phyloP scores from a whole-genome alignment of 2,797 vertebrate genomes.

The Apogon talboti region DNA sequence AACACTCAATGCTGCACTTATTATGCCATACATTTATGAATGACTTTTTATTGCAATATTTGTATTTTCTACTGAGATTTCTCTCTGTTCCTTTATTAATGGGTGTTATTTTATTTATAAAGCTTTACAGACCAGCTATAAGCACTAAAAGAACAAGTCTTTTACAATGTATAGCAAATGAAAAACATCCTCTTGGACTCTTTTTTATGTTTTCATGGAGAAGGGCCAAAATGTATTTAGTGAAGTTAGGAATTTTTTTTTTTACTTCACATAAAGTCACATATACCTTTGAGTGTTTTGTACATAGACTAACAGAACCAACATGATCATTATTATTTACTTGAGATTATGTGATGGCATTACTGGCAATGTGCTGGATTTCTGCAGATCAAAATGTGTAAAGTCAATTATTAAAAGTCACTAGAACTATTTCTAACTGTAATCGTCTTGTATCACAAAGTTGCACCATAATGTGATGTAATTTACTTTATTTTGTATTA shows the following conservation, averaged over 20 bases:
- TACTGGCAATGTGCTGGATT: background rate
- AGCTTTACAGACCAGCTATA: slow-evolving; percentile 1
- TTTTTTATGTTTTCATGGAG: background rate
- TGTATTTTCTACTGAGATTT: background rate
- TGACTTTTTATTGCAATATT: background rate
- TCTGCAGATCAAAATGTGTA: no score
- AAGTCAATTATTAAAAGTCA: no score
- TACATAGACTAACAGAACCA: background rate
- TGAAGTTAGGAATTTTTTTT: background rate
- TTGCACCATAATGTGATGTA: background rate
- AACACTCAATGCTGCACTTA: background rate
- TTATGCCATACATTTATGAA: background rate
- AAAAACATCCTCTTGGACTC: background rate
- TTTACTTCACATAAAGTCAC: background rate
- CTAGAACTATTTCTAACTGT: no score
- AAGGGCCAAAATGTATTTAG: background rate
- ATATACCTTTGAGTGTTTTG: background rate
- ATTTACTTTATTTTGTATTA: slow-evolving; percentile 10
- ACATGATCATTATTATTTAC: no score
- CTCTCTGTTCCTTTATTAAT: background rate
- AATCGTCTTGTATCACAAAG: background rate
- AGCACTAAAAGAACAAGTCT: no score
- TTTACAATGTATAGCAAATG: no score
- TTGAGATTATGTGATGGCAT: background rate
- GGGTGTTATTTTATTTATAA: background rate